Conservation (phyloP, 2,113 vertebrate genomes). For the Ploceus nigricollis region DNA sequence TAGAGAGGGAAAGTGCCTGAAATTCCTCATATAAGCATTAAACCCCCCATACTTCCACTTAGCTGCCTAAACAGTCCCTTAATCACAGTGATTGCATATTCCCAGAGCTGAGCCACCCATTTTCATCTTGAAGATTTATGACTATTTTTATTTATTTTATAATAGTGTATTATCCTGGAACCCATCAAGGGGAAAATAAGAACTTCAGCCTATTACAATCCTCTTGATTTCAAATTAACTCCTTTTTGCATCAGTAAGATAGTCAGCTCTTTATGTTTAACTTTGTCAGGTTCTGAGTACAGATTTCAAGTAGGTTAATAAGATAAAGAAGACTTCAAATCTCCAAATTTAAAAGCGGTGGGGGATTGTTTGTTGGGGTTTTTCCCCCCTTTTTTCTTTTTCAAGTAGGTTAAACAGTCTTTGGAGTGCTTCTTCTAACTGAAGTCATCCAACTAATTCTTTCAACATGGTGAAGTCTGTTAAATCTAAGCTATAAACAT, state of each 20-base stretch:
- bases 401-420: background rate
- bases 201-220: background rate
- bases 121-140: background rate
- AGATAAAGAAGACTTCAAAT: background rate
- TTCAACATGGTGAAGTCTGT: background rate
- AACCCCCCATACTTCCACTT: background rate
- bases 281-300: background rate
- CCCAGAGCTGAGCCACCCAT: background rate
- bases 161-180: background rate
- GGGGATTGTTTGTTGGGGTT: accelerated
- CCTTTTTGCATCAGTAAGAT: background rate
- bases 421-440: background rate
- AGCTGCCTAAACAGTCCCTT: background rate
- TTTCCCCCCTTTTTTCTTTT: accelerated
- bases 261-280: background rate
- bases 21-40: background rate
- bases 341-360: background rate
- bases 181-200: background rate
- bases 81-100: background rate
- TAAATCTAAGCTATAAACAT: background rate
- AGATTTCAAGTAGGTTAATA: background rate
- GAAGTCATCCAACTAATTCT: background rate
- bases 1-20: background rate
- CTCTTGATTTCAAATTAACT: background rate
- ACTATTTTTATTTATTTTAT: background rate